These are phyloP conservation scores for Steatocranus sp. DNA, from an alignment of 2,797 vertebrate species.

Conservation along the genomic window DNA sequence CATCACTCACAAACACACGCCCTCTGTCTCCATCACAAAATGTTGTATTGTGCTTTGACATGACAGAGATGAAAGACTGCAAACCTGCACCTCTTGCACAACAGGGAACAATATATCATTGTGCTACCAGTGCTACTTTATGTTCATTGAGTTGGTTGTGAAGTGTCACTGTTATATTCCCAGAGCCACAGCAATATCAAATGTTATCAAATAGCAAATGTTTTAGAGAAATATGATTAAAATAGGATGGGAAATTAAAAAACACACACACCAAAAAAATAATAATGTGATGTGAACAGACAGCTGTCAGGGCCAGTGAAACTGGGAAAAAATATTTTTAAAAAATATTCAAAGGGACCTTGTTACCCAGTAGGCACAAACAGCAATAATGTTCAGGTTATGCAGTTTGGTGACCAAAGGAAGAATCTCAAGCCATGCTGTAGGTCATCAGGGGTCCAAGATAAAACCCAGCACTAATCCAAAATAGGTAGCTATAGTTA, in stretches of 20 bases:
- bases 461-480: conserved; percentile 21
- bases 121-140: not conserved
- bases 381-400: not conserved
- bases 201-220: too few relatives aligned
- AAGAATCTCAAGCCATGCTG: conserved; percentile 18
- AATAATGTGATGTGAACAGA: not conserved
- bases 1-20: not conserved
- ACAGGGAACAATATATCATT: conserved; percentile 3
- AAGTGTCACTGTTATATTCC: not conserved
- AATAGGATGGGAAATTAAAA: not conserved
- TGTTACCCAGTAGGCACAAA: not conserved
- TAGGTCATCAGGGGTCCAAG: conserved; percentile 28
- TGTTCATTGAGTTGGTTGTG: not conserved
- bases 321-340: not conserved
- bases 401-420: not conserved
- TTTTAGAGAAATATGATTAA: not conserved
- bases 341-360: not conserved
- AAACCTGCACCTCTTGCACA: not conserved
- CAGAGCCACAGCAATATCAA: not conserved
- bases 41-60: not conserved
- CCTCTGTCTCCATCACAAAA: not conserved
- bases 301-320: not conserved
- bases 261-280: not conserved
- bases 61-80: conserved; percentile 9
- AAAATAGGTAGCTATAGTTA: conserved; percentile 31